Evolutionary conservation across 2,888 invertebrate species (phyloP), one percentile per base, ranked within the genome.

Genomic region (Anagyrus pseudococci): DNA sequence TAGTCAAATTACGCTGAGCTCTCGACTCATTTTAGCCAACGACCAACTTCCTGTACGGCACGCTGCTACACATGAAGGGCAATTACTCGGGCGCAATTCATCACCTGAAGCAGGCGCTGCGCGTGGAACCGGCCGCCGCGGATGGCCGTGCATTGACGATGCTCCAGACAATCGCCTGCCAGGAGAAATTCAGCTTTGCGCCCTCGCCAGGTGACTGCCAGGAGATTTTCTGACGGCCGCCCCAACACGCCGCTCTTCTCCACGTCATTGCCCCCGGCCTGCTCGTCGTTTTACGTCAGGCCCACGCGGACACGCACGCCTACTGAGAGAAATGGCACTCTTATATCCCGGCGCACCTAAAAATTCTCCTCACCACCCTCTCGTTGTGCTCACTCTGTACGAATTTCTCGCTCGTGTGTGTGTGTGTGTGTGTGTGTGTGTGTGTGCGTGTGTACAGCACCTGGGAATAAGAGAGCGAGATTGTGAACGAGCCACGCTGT

Each of bases 21-120:
- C n/a, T n/a, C n/a, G n/a, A n/a, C n/a, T n/a, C n/a, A n/a, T 69
- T 78, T 22, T 80, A 89, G 88, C 90, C 91, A 2, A 84, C 87
- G 44, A 88, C 89, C 58, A 90, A 91, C 79, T 90, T 89, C 76
- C 78, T 91, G 6, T 78, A 89, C 62, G 84, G 82, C 17, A 86
- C 88, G 1, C 81, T 91, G 63, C 75, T 90, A 56, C 86, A 88
- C 73, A 86, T 87, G 75, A 80, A 87, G 64, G 87, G 87, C 72
- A 88, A 88, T 64, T 84, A 87, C 67, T 83, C 86, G 0, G 85
- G 87, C 2, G 88, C 88, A 15, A 82, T 86, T 78, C 84, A 85
- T 70, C 87, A 89, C 69, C 72, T 88, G 68, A 88, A 87, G 75
- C 87, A 87, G 70, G 84, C 84, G 6, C 68, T 88, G 20, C 79